Evolutionary conservation across 2,888 invertebrate species (phyloP).

Genomic region (Ophion ventricosus): DNA sequence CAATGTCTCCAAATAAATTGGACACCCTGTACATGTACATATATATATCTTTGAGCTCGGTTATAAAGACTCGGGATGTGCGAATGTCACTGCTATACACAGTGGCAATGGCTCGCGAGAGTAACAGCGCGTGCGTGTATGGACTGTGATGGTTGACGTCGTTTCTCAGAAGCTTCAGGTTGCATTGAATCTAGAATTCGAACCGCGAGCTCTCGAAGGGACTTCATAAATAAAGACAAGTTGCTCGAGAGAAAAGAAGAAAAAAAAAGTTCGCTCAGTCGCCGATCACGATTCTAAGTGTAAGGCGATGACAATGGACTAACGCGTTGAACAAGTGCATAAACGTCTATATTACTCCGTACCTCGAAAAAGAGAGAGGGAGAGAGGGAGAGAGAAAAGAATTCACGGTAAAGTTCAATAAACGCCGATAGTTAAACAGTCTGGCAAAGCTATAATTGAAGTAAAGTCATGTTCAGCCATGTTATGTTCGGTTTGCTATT

Average conservation of each 20-base stretch:
- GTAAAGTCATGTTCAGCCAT: too few relatives aligned
- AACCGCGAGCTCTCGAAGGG: slow-evolving; percentile 38
- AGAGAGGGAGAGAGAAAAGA: too few relatives aligned
- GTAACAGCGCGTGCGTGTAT: slow-evolving; percentile 9
- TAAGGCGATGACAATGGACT: background rate
- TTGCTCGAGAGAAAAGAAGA: slow-evolving; percentile 20
- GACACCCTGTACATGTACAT: too few relatives aligned
- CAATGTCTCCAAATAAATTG: too few relatives aligned
- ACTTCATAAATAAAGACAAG: slow-evolving; percentile 14
- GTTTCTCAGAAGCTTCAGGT: slow-evolving; percentile 53
- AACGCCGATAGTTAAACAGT: too few relatives aligned
- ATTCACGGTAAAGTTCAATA: too few relatives aligned
- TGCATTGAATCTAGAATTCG: slow-evolving; percentile 59
- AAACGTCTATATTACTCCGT: too few relatives aligned
- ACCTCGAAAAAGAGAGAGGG: too few relatives aligned
- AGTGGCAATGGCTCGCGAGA: background rate
- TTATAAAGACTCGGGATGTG: background rate
- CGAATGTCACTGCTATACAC: background rate
- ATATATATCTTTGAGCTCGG: too few relatives aligned
- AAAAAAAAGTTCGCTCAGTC: slow-evolving; percentile 9
- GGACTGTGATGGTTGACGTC: slow-evolving; percentile 21
- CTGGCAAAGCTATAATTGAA: too few relatives aligned
- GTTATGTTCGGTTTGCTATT: too few relatives aligned
- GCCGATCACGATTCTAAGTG: slow-evolving; percentile 8
- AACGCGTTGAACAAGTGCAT: too few relatives aligned